phyloP scores from a whole-genome alignment of 2,888 invertebrate species.

The Drymonia ruficornis region DNA sequence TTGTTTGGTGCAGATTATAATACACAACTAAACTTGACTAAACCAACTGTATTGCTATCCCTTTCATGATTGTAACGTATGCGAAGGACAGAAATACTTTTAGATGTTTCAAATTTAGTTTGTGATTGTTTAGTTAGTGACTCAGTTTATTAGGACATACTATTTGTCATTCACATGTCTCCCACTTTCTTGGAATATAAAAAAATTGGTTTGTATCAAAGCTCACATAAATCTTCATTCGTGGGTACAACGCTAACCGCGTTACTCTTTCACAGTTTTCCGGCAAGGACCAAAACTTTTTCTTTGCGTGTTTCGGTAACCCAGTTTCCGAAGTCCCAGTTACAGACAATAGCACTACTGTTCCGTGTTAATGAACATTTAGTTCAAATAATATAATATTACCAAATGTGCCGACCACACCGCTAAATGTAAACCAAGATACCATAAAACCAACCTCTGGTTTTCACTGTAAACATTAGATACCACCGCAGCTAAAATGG shows the following conservation, averaged over 20 bases:
- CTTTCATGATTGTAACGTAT: no score
- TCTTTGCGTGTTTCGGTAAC: neutral
- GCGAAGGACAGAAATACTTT: no score
- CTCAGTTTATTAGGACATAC: no score
- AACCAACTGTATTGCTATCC: no score
- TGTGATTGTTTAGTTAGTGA: no score
- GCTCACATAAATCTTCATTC: no score
- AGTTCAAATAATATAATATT: constrained; percentile 1
- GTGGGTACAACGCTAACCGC: constrained; percentile 10
- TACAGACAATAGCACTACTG: neutral
- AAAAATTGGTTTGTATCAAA: no score
- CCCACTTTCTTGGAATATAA: no score
- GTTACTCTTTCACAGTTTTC: neutral
- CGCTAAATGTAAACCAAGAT: constrained; percentile 21
- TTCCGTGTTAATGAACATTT: neutral
- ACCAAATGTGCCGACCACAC: neutral
- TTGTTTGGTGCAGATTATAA: no score
- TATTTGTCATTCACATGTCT: no score
- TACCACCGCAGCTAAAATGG: constrained; percentile 33
- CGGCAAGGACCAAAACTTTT: neutral
- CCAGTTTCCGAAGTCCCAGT: neutral
- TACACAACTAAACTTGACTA: no score
- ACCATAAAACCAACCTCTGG: constrained; percentile 33
- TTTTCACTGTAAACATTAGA: constrained; percentile 30
- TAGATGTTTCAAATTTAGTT: no score